A percentile compares a stretch with the other conserved stretches of the same genome.
Evolutionary conservation across 2,888 invertebrate species (phyloP).

Genomic region (Phytoseiulus persimilis): DNA sequence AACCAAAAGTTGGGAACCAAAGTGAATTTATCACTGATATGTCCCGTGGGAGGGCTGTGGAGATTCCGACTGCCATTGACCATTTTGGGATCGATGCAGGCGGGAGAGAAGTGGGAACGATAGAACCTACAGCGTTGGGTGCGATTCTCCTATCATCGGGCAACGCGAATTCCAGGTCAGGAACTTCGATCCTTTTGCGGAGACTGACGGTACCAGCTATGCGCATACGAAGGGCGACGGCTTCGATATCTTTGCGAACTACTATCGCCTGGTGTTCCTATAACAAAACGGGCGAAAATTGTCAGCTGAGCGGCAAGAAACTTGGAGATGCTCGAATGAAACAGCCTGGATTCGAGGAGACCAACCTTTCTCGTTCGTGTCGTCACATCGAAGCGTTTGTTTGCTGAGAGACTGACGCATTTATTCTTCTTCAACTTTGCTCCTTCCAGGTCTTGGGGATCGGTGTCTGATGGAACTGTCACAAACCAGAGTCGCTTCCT

Average conservation of each 20-base stretch:
- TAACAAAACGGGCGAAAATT: not conserved
- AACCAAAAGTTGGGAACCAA: no score
- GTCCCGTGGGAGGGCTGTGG: no score
- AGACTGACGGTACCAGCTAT: constrained; percentile 1
- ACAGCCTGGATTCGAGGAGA: not conserved
- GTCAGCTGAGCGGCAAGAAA: no score
- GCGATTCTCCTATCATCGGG: not conserved
- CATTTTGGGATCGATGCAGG: no score
- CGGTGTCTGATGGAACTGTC: not conserved
- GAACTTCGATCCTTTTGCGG: not conserved
- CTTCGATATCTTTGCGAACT: not conserved
- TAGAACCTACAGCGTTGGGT: not conserved
- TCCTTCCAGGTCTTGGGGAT: not conserved
- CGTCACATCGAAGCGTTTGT: not conserved
- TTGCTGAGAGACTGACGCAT: not conserved
- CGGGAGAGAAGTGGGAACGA: not conserved
- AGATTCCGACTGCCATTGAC: no score
- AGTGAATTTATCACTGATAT: no score
- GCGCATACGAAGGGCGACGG: constrained; percentile 7
- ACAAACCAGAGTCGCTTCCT: constrained; percentile 19
- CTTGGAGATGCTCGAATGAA: no score
- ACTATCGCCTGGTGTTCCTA: constrained; percentile 31
- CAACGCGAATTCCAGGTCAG: not conserved
- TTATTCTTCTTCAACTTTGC: constrained; percentile 19
- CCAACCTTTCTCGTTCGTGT: constrained; percentile 8